These are phyloP conservation scores for Andrena minutula DNA, from an alignment of 2,888 invertebrate genomes.

Conservation along the genomic window DNA sequence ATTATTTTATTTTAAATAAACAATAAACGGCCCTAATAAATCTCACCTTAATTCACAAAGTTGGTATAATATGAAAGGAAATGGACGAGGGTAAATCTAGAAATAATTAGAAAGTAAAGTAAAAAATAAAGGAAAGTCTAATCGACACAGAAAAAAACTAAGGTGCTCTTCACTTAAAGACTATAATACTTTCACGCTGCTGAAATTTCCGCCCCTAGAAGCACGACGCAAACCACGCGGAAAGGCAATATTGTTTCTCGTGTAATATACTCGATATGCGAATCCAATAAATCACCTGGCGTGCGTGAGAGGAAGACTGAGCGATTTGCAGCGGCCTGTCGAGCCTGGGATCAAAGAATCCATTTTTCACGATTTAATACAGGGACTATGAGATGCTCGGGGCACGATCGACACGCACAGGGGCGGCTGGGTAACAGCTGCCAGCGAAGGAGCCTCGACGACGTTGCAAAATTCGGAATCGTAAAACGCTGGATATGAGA, in stretches of 20 bases:
- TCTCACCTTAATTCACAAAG: too few species aligned
- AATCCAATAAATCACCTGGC: conserved; percentile 49
- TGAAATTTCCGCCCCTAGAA: too few species aligned
- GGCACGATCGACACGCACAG: background rate
- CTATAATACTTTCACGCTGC: too few species aligned
- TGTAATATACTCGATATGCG: conserved; percentile 45
- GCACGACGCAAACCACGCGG: conserved; percentile 33
- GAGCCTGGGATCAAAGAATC: conserved; percentile 40
- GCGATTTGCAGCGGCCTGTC: conserved; percentile 26
- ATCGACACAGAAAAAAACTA: too few species aligned
- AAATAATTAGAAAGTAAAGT: too few species aligned
- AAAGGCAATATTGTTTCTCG: conserved; percentile 45
- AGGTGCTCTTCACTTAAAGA: too few species aligned
- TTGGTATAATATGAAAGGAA: too few species aligned
- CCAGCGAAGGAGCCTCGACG: conserved; percentile 20
- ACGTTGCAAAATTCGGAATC: conserved; percentile 39
- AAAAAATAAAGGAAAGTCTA: too few species aligned
- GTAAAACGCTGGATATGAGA: conserved; percentile 56
- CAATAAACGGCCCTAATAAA: too few species aligned
- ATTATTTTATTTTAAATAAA: too few species aligned
- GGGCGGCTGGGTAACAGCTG: conserved; percentile 50
- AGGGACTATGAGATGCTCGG: conserved; percentile 8
- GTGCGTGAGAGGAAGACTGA: conserved; percentile 14
- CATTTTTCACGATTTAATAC: conserved; percentile 65
- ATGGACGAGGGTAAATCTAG: too few species aligned